phyloP scores from a whole-genome alignment of 2,888 invertebrate genomes.

The Pilophorus perplexus region DNA sequence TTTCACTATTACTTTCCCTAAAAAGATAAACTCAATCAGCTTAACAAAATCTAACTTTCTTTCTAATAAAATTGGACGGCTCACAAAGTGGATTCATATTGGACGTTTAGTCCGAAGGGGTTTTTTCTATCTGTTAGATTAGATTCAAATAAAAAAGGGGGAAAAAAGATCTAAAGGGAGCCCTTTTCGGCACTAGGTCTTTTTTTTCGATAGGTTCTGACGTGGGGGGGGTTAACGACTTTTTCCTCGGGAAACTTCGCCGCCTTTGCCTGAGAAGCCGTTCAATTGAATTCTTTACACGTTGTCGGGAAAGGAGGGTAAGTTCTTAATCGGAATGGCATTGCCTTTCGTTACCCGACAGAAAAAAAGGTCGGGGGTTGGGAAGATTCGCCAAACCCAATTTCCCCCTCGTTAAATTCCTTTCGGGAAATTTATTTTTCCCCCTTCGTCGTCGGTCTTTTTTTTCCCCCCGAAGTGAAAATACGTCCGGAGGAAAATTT shows the following conservation, averaged over 20 bases:
- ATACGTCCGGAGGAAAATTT: too few relatives aligned
- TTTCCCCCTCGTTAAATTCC: too few relatives aligned
- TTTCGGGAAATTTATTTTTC: too few relatives aligned
- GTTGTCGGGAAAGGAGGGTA: not conserved
- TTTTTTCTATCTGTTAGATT: not conserved
- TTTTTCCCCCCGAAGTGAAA: too few relatives aligned
- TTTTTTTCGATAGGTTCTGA: not conserved
- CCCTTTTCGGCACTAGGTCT: too few relatives aligned
- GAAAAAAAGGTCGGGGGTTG: not conserved
- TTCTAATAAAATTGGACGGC: too few relatives aligned
- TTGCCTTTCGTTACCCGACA: not conserved
- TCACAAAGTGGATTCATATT: not conserved
- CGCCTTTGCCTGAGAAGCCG: not conserved
- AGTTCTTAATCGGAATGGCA: constrained; percentile 13
- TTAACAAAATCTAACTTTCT: too few relatives aligned
- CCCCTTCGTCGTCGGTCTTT: too few relatives aligned
- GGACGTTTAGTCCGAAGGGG: not conserved
- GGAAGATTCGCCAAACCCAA: too few relatives aligned
- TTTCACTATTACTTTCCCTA: too few relatives aligned
- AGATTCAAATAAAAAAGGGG: not conserved
- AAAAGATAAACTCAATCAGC: too few relatives aligned
- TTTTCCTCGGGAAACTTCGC: constrained; percentile 3
- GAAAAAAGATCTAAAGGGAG: not conserved
- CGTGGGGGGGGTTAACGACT: not conserved
- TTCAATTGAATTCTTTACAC: constrained; percentile 10